Evolutionary conservation across 2,797 vertebrate species (phyloP).

Genomic region (Propithecus deckenii): DNA sequence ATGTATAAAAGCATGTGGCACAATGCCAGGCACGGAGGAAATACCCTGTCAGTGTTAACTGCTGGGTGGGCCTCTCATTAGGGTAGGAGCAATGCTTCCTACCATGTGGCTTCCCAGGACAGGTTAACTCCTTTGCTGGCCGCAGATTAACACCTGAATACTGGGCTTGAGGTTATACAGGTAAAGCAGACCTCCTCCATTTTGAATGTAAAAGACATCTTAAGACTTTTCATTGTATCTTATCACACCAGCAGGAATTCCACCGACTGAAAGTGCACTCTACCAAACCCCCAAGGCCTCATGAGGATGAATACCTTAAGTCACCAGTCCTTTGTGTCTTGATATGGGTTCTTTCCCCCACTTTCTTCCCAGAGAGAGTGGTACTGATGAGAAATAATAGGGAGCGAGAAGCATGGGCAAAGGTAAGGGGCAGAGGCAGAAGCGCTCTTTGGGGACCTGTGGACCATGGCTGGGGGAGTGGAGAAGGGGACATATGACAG

Average conservation of each 20-base stretch:
- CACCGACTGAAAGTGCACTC: not conserved
- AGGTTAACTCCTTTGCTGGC: not conserved
- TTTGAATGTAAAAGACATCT: not conserved
- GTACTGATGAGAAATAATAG: not conserved
- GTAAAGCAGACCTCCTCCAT: not conserved
- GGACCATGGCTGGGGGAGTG: not conserved
- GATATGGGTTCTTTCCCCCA: not conserved
- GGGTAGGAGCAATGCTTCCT: not conserved
- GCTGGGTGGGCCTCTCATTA: not conserved
- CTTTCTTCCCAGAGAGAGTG: not conserved
- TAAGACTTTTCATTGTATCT: not conserved
- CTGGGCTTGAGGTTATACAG: not conserved
- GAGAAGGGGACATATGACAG: not conserved
- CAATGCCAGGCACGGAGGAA: not conserved
- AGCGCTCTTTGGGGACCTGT: not conserved
- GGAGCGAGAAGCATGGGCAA: not conserved
- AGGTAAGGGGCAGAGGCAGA: not conserved
- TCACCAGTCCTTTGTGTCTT: not conserved
- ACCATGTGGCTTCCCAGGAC: not conserved
- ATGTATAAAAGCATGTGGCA: not conserved
- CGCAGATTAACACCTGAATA: not conserved
- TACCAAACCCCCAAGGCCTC: not conserved
- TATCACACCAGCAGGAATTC: not conserved
- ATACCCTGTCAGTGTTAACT: accelerated
- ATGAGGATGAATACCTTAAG: not conserved